phyloP scores from a whole-genome alignment of 2,888 invertebrate genomes.

The Sphaerophoria rueppellii region DNA sequence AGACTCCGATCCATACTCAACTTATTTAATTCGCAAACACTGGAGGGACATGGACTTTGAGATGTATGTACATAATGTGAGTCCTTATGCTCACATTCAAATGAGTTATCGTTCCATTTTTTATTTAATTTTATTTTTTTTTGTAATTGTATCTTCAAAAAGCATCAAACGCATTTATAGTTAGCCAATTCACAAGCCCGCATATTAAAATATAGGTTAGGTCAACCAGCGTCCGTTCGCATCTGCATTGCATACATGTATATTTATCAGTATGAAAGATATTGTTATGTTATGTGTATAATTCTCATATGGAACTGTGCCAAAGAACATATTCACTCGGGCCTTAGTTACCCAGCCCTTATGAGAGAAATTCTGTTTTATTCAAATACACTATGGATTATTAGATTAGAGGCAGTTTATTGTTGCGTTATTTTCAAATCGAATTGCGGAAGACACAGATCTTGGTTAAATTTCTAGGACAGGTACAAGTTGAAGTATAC shows the following conservation, averaged over 20 bases:
- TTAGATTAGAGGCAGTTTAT: too few species aligned
- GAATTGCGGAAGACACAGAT: too few species aligned
- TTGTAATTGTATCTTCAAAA: not conserved
- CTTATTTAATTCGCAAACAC: too few species aligned
- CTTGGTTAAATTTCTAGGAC: too few species aligned
- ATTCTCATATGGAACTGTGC: conserved; percentile 47
- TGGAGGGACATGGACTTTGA: too few species aligned
- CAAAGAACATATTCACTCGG: conserved; percentile 51
- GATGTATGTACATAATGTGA: not conserved
- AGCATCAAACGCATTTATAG: conserved; percentile 26
- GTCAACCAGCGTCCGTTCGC: conserved; percentile 31
- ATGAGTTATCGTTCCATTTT: conserved; percentile 14
- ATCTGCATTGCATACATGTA: conserved; percentile 53
- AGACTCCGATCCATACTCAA: too few species aligned
- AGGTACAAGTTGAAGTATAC: too few species aligned
- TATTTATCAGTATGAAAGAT: conserved; percentile 2
- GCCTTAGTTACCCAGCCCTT: conserved; percentile 37
- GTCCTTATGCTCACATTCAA: conserved; percentile 30
- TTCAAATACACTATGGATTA: too few species aligned
- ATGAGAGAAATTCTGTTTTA: too few species aligned
- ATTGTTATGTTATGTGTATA: not conserved
- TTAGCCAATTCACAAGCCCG: conserved; percentile 1
- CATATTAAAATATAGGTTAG: conserved; percentile 53
- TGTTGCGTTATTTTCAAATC: too few species aligned
- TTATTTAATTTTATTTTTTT: conserved; percentile 30